Conservation (phyloP, 2,888 invertebrate species). For the Erebia palarica region DNA sequence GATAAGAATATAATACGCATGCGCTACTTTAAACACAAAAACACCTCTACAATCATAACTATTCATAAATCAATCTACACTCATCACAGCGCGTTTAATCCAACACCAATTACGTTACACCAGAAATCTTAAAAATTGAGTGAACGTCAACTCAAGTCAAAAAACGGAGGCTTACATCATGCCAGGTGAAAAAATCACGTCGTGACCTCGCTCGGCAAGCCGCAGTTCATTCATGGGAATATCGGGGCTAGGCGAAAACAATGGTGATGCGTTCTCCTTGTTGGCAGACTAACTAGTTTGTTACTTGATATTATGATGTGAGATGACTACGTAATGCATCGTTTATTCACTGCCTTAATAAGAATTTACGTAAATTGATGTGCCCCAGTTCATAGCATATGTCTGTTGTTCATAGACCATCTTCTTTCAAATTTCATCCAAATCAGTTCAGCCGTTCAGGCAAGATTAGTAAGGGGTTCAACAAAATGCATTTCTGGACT, state of each 20-base stretch:
- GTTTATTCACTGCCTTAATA: not conserved
- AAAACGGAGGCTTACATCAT: slow-evolving; percentile 65
- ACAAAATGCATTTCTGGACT: no score
- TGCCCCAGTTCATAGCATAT: no score
- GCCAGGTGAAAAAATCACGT: slow-evolving; percentile 66
- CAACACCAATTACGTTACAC: not conserved
- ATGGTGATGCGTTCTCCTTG: slow-evolving; percentile 46
- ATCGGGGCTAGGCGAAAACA: slow-evolving; percentile 62
- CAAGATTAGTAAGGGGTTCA: no score
- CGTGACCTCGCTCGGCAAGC: slow-evolving; percentile 63
- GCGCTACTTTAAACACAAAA: slow-evolving; percentile 28
- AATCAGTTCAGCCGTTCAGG: no score
- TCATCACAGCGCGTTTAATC: slow-evolving; percentile 3
- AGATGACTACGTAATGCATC: slow-evolving; percentile 3
- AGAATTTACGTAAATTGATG: no score
- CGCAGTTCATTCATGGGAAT: slow-evolving; percentile 73
- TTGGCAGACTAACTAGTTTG: not conserved
- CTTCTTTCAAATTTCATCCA: no score
- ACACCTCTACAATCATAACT: slow-evolving; percentile 26
- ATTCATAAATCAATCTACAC: not conserved
- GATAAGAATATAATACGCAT: slow-evolving; percentile 35
- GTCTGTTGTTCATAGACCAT: no score
- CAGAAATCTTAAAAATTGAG: slow-evolving; percentile 17
- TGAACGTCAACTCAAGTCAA: slow-evolving; percentile 54
- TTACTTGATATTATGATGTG: not conserved